A percentile compares a stretch with the other conserved stretches of the same genome.
Evolutionary conservation across 2,113 vertebrate genomes (phyloP).

Genomic region (Hystrix cristata): DNA sequence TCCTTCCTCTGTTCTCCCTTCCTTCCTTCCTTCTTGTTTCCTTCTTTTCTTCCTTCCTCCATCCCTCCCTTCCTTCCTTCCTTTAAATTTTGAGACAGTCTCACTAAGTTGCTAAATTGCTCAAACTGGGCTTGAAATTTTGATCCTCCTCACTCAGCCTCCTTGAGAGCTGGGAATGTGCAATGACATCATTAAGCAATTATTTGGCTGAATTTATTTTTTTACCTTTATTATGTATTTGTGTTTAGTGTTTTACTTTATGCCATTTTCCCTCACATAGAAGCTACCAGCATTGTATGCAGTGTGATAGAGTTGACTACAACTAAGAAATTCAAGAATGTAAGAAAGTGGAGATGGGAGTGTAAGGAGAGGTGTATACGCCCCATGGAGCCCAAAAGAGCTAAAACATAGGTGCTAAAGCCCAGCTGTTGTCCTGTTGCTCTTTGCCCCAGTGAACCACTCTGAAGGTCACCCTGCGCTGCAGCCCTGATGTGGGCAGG

Average conservation of each 20-base stretch:
- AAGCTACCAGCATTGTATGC: background rate
- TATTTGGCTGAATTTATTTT: background rate
- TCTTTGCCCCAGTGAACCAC: no score
- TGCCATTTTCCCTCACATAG: background rate
- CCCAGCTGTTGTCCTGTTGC: accelerated
- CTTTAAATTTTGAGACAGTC: background rate
- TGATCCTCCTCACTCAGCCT: background rate
- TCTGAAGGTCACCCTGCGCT: no score
- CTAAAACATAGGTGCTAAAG: background rate
- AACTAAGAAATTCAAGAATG: conserved; percentile 17
- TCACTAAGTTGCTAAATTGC: background rate
- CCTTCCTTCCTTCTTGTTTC: background rate
- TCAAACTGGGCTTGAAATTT: background rate
- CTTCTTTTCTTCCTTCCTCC: no score
- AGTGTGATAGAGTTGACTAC: background rate
- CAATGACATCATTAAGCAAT: background rate
- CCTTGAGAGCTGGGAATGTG: background rate
- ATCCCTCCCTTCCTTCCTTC: background rate
- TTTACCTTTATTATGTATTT: conserved; percentile 20
- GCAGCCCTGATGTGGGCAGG: no score
- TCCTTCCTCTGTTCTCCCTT: background rate
- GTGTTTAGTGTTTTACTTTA: conserved; percentile 6
- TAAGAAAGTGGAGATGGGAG: background rate
- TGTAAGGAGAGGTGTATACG: background rate
- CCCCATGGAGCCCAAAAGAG: accelerated